phyloP scores from a whole-genome alignment of 2,797 vertebrate species.

The Sphaeramia orbicularis region DNA sequence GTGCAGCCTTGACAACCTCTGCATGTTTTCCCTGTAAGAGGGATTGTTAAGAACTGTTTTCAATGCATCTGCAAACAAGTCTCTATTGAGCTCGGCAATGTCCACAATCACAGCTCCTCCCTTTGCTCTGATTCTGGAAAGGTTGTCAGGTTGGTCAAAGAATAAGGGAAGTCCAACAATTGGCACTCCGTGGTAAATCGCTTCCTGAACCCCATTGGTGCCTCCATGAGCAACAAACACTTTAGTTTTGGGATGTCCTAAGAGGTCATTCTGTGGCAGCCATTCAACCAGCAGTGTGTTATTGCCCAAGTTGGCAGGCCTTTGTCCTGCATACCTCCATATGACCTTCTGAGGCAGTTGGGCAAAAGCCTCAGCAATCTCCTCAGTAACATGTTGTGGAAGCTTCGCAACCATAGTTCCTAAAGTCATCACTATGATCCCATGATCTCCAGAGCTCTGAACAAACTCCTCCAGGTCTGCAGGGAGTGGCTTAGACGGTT shows the following conservation, averaged over 20 bases:
- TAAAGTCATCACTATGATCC: conserved; percentile 84
- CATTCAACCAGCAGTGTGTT: conserved; percentile 83
- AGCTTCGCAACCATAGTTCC: conserved; percentile 76
- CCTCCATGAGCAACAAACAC: conserved; percentile 83
- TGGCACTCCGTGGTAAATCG: conserved; percentile 80
- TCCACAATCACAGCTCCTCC: conserved; percentile 76
- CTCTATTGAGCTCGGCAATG: conserved; percentile 58
- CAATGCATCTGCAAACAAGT: conserved; percentile 72
- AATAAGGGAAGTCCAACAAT: conserved; percentile 76
- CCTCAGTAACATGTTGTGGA: conserved; percentile 70
- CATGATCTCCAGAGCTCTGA: conserved; percentile 82
- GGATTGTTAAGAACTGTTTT: conserved; percentile 70
- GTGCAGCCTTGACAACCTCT: conserved; percentile 79
- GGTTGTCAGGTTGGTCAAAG: conserved; percentile 83
- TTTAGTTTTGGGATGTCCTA: conserved; percentile 81
- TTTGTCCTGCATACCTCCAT: conserved; percentile 78
- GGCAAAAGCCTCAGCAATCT: conserved; percentile 81
- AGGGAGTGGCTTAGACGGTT: conserved; percentile 74
- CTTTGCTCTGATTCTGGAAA: conserved; percentile 71
- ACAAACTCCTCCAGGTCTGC: conserved; percentile 80
- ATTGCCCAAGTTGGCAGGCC: conserved; percentile 75
- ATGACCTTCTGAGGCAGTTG: conserved; percentile 83
- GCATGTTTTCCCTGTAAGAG: conserved; percentile 80
- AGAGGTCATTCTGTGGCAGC: conserved; percentile 85
- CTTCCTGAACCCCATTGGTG: conserved; percentile 81